phyloP scores from a whole-genome alignment of 2,797 vertebrate species.

The Denticeps clupeoides region DNA sequence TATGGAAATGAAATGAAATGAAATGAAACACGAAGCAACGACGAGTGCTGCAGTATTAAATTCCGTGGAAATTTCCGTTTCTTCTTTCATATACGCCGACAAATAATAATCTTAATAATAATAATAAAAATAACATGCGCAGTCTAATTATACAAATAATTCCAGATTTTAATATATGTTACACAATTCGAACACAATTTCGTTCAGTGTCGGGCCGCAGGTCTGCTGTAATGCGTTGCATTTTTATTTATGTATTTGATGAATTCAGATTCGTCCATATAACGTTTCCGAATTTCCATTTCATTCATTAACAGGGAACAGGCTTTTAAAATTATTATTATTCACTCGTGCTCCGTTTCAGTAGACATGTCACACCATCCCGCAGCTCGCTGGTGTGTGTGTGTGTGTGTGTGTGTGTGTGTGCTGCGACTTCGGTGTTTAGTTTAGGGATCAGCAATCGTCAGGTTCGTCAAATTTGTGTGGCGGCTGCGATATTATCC shows the following conservation, averaged over 20 bases:
- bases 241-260: no score
- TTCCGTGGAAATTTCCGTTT: slow-evolving; percentile 17
- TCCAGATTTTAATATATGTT: no score
- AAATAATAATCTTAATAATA: neutral
- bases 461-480: slow-evolving; percentile 32
- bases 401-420: slow-evolving; percentile 10
- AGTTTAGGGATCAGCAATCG: slow-evolving; percentile 33
- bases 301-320: no score
- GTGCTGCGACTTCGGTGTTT: slow-evolving; percentile 25
- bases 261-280: no score
- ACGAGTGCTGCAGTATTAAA: slow-evolving; percentile 29
- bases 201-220: no score
- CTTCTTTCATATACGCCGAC: neutral
- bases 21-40: slow-evolving; percentile 31
- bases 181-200: no score
- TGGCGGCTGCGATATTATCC: slow-evolving; percentile 35
- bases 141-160: slow-evolving; percentile 13
- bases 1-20: slow-evolving; percentile 49
- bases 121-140: slow-evolving; percentile 1
- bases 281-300: no score
- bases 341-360: no score
- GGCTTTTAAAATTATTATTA: no score
- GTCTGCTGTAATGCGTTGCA: no score
- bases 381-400: slow-evolving; percentile 3
- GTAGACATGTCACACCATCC: no score